A percentile compares a stretch with the other conserved stretches of the same genome.
These are phyloP conservation scores for Neogobius melanostomus DNA, from an alignment of 2,113 vertebrate species.

Conservation along the genomic window DNA sequence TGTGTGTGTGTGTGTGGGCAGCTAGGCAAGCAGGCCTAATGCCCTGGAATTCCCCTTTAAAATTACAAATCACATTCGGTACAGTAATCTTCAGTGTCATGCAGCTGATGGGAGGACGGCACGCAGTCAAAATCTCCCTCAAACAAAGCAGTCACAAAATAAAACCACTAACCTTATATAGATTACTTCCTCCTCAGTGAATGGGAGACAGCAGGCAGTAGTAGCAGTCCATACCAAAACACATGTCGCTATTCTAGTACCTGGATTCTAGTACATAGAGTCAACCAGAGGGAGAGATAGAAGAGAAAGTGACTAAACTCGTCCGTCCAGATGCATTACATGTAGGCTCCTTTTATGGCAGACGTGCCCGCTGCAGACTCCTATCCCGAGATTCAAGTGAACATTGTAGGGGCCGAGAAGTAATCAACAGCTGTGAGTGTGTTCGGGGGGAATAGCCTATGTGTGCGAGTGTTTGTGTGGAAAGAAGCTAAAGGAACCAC, in stretches of 20 bases:
- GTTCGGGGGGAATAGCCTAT: conserved; percentile 27
- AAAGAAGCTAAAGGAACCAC: conserved; percentile 74
- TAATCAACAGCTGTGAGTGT: conserved; percentile 65
- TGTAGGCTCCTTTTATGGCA: conserved; percentile 18
- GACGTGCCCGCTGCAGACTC: conserved; percentile 16
- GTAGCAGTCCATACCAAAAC: conserved; percentile 50
- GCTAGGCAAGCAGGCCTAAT: background rate
- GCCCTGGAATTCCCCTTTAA: conserved; percentile 59
- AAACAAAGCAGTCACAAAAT: background rate
- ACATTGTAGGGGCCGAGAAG: conserved; percentile 38
- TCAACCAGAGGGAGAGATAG: conserved; percentile 16
- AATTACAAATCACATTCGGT: conserved; percentile 30
- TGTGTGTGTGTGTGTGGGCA: conserved; percentile 12
- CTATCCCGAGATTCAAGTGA: conserved; percentile 33
- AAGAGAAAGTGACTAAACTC: conserved; percentile 28
- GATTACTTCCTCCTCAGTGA: conserved; percentile 52
- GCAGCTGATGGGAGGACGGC: conserved; percentile 12
- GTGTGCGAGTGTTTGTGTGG: conserved; percentile 54
- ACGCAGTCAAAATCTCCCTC: background rate
- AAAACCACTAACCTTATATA: conserved; percentile 57
- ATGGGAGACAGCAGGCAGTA: conserved; percentile 41
- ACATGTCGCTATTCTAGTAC: conserved; percentile 60
- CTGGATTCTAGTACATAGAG: conserved; percentile 43
- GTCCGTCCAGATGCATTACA: conserved; percentile 37
- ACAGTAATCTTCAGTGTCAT: conserved; percentile 13